Base-by-base conservation (phyloP, 1,140 invertebrate genomes). In the Drosophila quadrilineata region DNA sequence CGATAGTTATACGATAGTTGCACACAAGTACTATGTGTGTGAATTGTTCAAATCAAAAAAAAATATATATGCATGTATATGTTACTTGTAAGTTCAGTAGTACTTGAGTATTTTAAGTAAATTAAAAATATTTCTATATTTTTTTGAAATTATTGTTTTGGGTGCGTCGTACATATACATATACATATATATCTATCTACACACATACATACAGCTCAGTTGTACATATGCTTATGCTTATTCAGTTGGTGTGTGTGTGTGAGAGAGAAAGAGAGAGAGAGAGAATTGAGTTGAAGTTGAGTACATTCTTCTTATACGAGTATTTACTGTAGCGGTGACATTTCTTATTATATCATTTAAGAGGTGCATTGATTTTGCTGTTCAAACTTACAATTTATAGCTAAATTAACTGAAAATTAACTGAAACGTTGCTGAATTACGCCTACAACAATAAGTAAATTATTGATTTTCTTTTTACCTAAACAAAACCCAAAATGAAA, bases 291-390 rank as follows among this genome's bases (percentile, higher is more conserved):
- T n/a, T n/a, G n/a, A n/a, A n/a, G n/a, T n/a, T n/a, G n/a, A n/a
- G n/a, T 71, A 82, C 77, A 75, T 80, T 71, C 19, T 74, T n/a
- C 64, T 65, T 73, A 56, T 80, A 79, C 75, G 75, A 64, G 52
- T 69, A 73, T 29, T 49, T 58, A 65, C 73, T 45, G 60, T 76
- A 63, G 75, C 75, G 75, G 76, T 82, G 77, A 82, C 58, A 71
- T 59, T 53, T 59, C 35, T 64, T 65, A 60, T 68, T 74, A 57
- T 40, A 71, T 73, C n/a, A n/a, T n/a, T n/a, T n/a, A n/a, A n/a
- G n/a, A 62, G 49, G 79, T 82, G 77, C 77, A 82, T 76, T 80
- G 69, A 58, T 79, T 53, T n/a, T n/a, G n/a, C n/a, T n/a, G n/a
- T n/a, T n/a, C n/a, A n/a, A n/a, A n/a, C n/a, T n/a, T n/a, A n/a